Base-by-base conservation (phyloP, 2,888 invertebrate species). In the Barypeithes pellucidus region DNA sequence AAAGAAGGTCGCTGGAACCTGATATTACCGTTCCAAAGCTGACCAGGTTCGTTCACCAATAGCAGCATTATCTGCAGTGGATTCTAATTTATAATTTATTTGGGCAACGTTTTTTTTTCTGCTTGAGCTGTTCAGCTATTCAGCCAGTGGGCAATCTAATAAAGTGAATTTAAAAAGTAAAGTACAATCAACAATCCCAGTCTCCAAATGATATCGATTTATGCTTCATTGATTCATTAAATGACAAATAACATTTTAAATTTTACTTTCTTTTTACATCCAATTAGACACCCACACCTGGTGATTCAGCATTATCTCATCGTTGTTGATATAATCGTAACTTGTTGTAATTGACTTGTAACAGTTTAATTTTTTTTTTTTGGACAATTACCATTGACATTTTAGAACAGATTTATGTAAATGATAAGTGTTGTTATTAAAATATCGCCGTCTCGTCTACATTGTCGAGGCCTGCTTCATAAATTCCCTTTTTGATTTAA, bases 181-280 rank as follows among this genome's bases (percentile, higher is more conserved):
- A 24, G 50, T 22, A 24, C 50, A 50, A 12, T 50, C 20, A 24
- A 24, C 24, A 29, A 29, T 29, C n/a, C 22, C 50, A 43, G 20
- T 20, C 47, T 11, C 2, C 1, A 47, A 20, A 12, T 50, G 22
- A 50, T 50, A 22, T 50, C 24, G 24, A 50, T 50, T 50, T 22
- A 50, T 50, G 22, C 22, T 50, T 24, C 4, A 50, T 5, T 50
- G 8, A 50, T 50, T 24, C 3, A 50, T n/a, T 50, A 16, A 50
- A 24, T 50, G 22, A 22, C 22, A 50, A 50, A 20, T 47, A 18
- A 50, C 50, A 50, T 24, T 50, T 24, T 47, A 18, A 47, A 47
- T 47, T 20, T 24, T 24, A 50, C 50, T 50, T 50, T 50, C 50
- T 50, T 50, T 50, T 50, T 43, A n/a, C 14, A 16, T 43, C 50